Conservation (phyloP, 2,797 vertebrate genomes). For the Trachurus trachurus region DNA sequence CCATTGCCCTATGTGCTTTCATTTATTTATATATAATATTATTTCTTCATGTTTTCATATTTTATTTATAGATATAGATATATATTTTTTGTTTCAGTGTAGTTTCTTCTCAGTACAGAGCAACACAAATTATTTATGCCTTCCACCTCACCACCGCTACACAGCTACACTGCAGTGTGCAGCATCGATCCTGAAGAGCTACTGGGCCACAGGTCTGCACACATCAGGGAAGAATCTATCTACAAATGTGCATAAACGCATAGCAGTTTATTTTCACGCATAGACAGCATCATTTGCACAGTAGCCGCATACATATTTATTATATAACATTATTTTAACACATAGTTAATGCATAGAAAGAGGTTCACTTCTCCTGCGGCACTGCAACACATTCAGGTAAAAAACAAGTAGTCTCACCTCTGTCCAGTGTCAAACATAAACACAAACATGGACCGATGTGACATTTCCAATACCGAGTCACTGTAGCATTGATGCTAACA, state of each 20-base stretch:
- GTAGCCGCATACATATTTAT: too few species aligned
- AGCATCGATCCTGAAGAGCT: slow-evolving; percentile 5
- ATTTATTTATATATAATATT: too few species aligned
- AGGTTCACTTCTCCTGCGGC: too few species aligned
- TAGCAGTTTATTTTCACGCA: neutral
- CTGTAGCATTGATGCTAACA: too few species aligned
- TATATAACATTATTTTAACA: too few species aligned
- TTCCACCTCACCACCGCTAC: neutral
- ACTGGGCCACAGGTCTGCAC: neutral
- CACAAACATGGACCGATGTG: too few species aligned
- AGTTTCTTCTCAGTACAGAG: neutral
- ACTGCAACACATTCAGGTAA: too few species aligned
- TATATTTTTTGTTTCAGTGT: neutral
- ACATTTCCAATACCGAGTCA: too few species aligned
- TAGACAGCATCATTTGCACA: neutral
- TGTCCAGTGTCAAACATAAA: too few species aligned
- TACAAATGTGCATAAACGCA: neutral
- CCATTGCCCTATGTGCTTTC: neutral
- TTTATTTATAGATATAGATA: neutral
- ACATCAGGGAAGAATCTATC: neutral
- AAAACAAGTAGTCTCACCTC: too few species aligned
- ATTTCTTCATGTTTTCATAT: neutral
- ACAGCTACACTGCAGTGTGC: neutral
- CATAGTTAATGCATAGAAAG: too few species aligned
- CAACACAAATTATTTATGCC: slow-evolving; percentile 29